Conservation (phyloP, 2,113 vertebrate genomes). For the Eubucco bourcierii region DNA sequence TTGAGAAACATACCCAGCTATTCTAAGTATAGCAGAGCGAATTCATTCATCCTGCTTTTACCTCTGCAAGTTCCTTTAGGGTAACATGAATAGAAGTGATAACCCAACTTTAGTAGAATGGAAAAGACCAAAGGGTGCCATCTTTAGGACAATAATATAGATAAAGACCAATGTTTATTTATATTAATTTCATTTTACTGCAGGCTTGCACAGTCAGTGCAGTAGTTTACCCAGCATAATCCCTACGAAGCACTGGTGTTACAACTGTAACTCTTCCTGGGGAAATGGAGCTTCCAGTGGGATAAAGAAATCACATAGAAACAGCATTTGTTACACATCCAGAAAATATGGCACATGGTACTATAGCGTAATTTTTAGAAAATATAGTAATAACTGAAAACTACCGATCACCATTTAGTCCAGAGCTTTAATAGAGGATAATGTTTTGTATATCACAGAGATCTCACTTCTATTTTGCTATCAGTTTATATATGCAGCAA, state of each 20-base stretch:
- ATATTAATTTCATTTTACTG: neutral
- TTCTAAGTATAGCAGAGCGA: neutral
- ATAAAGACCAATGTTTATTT: neutral
- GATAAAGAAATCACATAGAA: neutral
- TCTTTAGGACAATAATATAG: neutral
- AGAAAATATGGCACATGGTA: neutral
- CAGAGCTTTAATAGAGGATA: neutral
- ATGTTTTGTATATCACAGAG: neutral
- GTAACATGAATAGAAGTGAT: neutral
- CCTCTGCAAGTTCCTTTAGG: neutral
- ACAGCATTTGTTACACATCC: neutral
- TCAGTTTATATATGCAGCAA: neutral
- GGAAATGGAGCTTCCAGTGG: neutral
- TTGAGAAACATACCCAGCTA: neutral
- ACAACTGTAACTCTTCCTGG: neutral
- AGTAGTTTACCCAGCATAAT: neutral
- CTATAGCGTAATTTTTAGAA: neutral
- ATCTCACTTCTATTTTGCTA: neutral
- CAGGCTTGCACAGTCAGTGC: neutral
- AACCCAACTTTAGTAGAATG: neutral
- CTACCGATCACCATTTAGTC: neutral
- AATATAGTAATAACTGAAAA: neutral
- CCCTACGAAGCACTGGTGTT: neutral
- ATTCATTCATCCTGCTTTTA: neutral
- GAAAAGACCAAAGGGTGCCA: neutral